phyloP scores from a whole-genome alignment of 1,140 invertebrate species.

The Drosophila bocki region DNA sequence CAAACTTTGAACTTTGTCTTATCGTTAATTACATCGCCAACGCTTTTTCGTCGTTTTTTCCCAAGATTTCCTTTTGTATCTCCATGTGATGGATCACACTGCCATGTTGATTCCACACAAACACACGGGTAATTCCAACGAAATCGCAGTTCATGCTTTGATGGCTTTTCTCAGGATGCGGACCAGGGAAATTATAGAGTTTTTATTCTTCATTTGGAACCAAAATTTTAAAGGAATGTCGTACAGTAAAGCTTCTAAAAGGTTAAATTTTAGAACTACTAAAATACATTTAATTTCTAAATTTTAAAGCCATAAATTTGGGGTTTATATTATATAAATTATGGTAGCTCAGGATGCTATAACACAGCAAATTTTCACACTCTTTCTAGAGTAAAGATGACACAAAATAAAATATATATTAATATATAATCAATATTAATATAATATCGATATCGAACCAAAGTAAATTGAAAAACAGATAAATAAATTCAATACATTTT shows the following conservation, averaged over 20 bases:
- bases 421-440: no score
- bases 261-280: neutral
- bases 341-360: no score
- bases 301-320: no score
- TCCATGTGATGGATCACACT: constrained; percentile 62
- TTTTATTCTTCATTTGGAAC: constrained; percentile 34
- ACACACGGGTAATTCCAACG: constrained; percentile 59
- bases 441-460: no score
- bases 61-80: constrained; percentile 58
- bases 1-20: constrained; percentile 66
- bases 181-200: constrained; percentile 50
- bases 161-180: constrained; percentile 68
- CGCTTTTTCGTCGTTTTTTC: constrained; percentile 73
- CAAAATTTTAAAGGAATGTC: neutral
- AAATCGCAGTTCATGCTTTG: constrained; percentile 73
- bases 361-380: no score
- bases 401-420: no score
- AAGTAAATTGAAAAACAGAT: no score
- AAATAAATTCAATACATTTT: no score
- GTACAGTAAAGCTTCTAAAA: neutral
- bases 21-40: constrained; percentile 78
- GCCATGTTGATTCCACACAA: neutral
- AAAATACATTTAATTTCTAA: no score
- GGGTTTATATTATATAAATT: no score
- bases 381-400: no score